Evolutionary conservation across 2,888 invertebrate species (phyloP), one percentile per base, ranked within the genome.

Genomic region (Hypolimnas misippus): DNA sequence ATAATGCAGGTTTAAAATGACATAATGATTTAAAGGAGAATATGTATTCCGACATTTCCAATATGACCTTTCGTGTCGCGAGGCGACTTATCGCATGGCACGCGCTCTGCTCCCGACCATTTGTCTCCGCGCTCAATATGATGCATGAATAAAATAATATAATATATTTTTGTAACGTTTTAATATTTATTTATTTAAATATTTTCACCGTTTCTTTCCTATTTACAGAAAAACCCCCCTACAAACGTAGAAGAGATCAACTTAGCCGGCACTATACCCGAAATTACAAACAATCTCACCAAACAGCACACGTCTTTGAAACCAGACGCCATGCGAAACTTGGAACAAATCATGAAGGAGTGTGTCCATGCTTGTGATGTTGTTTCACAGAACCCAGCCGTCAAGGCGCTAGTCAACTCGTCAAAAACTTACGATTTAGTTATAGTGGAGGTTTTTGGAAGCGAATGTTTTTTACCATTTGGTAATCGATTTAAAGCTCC

Each of bases 381-480:
- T 1, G 88, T 92, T 2, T 84, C 92, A 1, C 79, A 79, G 63
- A 77, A 87, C 56, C 87, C 89, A 3, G 80, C 84, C 19, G 83
- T 92, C 0, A 83, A 78, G 65, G 80, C 83, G 0, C 72, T 92
- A 10, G 75, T 92, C 0, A 86, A 88, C 68, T 86, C 89, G 1
- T 76, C 86, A 5, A 74, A 78, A 16, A 75, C 73, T 0, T 92
- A 84, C 66, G 92, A 92, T 62, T 68, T 92, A 68, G 78, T 92
- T 4, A 88, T 92, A 54, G 85, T 91, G 1, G 92, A 92, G 78
- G 87, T 93, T 3, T 94, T 94, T 66, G 93, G 92, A 6, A 90
- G 92, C 16, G 93, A 94, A 70, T 94, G 94, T 66, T 92, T 93
- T 62, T 82, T 94, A 21, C 93, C 93, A 0, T 86, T 94, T 16